Base-by-base conservation (phyloP, 2,797 vertebrate species). In the Neomorphus geoffroyi region DNA sequence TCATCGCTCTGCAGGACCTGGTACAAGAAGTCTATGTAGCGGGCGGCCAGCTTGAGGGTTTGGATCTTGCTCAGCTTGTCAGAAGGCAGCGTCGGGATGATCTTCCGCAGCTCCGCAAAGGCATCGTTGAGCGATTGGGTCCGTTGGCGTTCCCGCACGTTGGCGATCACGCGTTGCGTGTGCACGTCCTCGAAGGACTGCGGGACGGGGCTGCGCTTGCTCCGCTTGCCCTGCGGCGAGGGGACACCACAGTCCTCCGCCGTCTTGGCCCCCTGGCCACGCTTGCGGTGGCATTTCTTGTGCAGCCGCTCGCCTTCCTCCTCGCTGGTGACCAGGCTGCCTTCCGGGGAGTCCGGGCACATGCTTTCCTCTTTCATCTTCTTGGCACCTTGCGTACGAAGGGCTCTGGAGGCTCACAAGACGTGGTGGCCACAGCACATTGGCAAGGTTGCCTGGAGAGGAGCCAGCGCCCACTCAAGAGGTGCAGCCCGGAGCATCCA, bases 11-110 rank as follows among this genome's bases (percentile, higher is more conserved):
- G 98, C 93, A 99, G 98, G 58, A 99, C 99, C 97, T 99, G 99
- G 97, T 98, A 99, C 57, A 99, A 97, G 97, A 99, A 99, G 96
- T 99, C 99, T 48, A 99, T 99, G 98, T 99, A 99, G 30, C 99
- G 98, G 0, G 99, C 98, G 1, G 99, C 99, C 97, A 99, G 35
- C 81, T 99, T 99, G 18, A 99, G 98, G 48, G 99, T 99, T 96
- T 99, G 99, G 96, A 99, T 99, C 97, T 99, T 99, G 98, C 99
- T 99, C 39, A 99, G 98, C 96, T 99, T 99, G 97, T 99, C 99
- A 0, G 99, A 99, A 27, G 99, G 99, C 70, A 99, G 97, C 0
- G 99, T 99, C 18, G 99, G 99, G 96, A 99, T 99, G 91, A 99
- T 99, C 50, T 99, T 98, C 28, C 99, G 97, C 90, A 99, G 96